Conservation (phyloP, 2,113 vertebrate species). For the Entelurus aequoreus region DNA sequence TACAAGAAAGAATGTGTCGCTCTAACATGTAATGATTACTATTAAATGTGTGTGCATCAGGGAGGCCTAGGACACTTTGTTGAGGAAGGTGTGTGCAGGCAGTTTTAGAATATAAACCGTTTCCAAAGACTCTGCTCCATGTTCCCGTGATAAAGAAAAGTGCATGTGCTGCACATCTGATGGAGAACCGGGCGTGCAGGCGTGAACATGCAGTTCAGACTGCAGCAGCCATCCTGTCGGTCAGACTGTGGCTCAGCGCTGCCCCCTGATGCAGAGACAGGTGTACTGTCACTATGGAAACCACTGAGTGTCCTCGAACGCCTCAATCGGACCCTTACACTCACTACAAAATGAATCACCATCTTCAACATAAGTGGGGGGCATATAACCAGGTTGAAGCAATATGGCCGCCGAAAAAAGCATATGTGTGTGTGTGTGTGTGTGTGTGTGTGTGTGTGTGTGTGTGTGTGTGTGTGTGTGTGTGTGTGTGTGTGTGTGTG, state of each 20-base stretch:
- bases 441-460: too few relatives aligned
- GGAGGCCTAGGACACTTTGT: background rate
- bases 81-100: background rate
- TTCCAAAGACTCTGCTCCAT: background rate
- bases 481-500: too few relatives aligned
- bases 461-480: too few relatives aligned
- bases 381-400: too few relatives aligned
- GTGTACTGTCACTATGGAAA: conserved; percentile 7
- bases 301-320: background rate
- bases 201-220: background rate
- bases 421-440: too few relatives aligned
- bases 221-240: background rate
- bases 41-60: too few relatives aligned
- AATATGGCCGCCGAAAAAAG: too few relatives aligned
- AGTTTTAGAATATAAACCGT: background rate
- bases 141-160: background rate
- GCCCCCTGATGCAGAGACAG: background rate
- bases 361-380: too few relatives aligned
- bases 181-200: background rate
- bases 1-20: too few relatives aligned
- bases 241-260: background rate
- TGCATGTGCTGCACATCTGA: background rate
- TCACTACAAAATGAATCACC: background rate
- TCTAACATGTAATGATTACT: too few relatives aligned
- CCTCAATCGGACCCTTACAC: background rate